phyloP scores from a whole-genome alignment of 2,113 vertebrate genomes.

The Phodopus roborovskii region DNA sequence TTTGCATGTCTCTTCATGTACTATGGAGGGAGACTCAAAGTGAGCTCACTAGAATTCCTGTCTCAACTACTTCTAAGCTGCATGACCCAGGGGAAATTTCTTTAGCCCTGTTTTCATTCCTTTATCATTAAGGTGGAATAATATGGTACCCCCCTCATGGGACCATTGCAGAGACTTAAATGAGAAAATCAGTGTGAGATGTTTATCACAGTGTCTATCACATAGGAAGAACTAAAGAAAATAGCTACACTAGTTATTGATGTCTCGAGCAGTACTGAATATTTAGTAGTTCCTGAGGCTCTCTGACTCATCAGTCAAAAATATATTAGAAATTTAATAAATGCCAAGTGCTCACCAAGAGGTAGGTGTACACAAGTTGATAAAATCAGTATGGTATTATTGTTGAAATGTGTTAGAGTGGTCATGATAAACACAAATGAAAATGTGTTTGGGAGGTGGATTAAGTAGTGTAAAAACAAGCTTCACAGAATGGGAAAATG shows the following conservation, averaged over 20 bases:
- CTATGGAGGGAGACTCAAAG: neutral
- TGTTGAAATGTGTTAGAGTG: conserved; percentile 28
- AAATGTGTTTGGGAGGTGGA: neutral
- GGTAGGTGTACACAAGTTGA: neutral
- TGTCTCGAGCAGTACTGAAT: neutral
- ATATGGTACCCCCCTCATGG: neutral
- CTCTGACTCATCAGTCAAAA: neutral
- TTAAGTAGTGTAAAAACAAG: neutral
- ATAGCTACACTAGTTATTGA: neutral
- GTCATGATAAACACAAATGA: neutral
- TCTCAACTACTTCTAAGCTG: neutral
- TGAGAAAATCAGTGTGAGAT: neutral
- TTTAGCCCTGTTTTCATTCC: neutral
- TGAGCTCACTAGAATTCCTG: neutral
- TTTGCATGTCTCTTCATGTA: conserved; percentile 16
- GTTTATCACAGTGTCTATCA: neutral
- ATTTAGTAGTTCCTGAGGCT: neutral
- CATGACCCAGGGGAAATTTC: neutral
- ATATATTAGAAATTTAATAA: neutral
- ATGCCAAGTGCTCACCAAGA: neutral
- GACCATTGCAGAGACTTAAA: conserved; percentile 24
- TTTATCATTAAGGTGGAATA: neutral
- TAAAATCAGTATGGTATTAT: neutral
- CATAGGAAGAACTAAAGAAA: neutral
- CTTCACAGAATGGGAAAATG: neutral